phyloP scores from a whole-genome alignment of 2,888 invertebrate species.

The Ditula angustiorana region DNA sequence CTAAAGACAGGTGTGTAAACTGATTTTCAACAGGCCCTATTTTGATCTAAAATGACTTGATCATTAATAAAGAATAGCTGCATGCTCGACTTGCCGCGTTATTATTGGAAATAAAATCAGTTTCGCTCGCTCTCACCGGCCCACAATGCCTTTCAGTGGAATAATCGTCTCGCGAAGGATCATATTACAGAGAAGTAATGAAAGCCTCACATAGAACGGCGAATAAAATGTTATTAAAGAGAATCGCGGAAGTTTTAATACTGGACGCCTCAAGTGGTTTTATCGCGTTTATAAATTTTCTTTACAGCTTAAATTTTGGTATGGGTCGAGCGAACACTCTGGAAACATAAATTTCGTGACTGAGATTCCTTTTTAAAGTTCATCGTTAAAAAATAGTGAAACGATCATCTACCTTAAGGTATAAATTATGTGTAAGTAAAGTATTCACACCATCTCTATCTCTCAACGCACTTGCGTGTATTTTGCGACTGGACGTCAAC shows the following conservation, averaged over 20 bases:
- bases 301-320: constrained; percentile 7
- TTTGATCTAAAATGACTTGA: too few species aligned
- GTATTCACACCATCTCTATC: too few species aligned
- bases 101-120: constrained; percentile 54
- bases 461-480: too few species aligned
- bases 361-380: neutral
- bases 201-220: constrained; percentile 49
- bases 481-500: too few species aligned
- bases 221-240: constrained; percentile 48
- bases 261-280: constrained; percentile 41
- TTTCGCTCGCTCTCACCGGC: constrained; percentile 53
- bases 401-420: too few species aligned
- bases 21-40: too few species aligned
- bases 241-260: constrained; percentile 27
- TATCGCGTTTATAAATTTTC: constrained; percentile 28
- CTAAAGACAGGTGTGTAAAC: too few species aligned
- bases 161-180: constrained; percentile 56
- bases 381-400: neutral
- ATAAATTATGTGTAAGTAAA: too few species aligned
- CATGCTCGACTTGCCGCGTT: constrained; percentile 49
- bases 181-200: constrained; percentile 60
- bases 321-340: neutral
- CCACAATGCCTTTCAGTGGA: constrained; percentile 52
- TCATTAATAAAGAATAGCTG: constrained; percentile 48
- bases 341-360: neutral